Evolutionary conservation across 2,888 invertebrate genomes (phyloP).

Genomic region (Eudasyphora cyanicolor): DNA sequence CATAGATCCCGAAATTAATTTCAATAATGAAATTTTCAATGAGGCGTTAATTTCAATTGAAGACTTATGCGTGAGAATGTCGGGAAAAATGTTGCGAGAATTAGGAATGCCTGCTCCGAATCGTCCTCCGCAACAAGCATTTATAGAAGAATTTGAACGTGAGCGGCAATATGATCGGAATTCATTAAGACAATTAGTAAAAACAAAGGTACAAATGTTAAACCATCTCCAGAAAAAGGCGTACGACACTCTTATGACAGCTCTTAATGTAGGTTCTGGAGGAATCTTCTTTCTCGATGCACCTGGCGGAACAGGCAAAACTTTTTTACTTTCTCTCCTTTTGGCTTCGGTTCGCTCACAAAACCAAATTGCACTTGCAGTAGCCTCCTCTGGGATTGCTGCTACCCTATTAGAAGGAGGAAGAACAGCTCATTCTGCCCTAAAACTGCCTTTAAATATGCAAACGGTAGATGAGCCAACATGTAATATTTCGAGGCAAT

Average conservation of each 20-base stretch:
- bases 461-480: slow-evolving; percentile 12
- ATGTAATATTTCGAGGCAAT: neutral
- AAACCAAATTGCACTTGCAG: slow-evolving; percentile 39
- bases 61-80: slow-evolving; percentile 24
- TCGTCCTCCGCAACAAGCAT: slow-evolving; percentile 52
- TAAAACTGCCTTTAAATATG: slow-evolving; percentile 46
- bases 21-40: neutral
- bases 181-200: neutral
- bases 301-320: neutral
- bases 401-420: slow-evolving; percentile 44
- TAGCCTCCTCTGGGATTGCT: slow-evolving; percentile 40
- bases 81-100: neutral
- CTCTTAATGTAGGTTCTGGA: no score
- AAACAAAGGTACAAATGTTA: neutral
- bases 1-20: neutral
- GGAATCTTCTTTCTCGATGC: neutral
- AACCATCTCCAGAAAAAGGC: no score
- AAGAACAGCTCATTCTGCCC: slow-evolving; percentile 46
- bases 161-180: slow-evolving; percentile 45
- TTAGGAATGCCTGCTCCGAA: slow-evolving; percentile 50
- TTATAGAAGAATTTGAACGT: slow-evolving; percentile 45
- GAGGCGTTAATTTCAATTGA: neutral
- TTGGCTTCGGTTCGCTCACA: slow-evolving; percentile 29
- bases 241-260: no score
- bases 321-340: neutral